A percentile compares a stretch with the other conserved stretches of the same genome.
phyloP scores from a whole-genome alignment of 2,888 invertebrate species.

The Plebejus melissa region DNA sequence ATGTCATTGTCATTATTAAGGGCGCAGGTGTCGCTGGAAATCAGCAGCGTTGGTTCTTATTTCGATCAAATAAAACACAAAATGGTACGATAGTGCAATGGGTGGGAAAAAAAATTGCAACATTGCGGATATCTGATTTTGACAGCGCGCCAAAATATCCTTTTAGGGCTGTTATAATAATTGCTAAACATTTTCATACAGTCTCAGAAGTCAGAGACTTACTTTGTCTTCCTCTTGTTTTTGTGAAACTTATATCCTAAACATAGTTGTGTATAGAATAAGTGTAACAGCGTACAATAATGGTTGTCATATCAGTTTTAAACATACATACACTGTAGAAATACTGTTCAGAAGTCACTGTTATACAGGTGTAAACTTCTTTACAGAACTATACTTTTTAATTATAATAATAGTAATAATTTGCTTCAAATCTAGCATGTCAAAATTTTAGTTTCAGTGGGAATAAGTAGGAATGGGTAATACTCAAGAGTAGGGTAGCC shows the following conservation, averaged over 20 bases:
- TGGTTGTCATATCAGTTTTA: conserved; percentile 1
- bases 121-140: not conserved
- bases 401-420: not conserved
- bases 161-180: not conserved
- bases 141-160: not conserved
- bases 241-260: not conserved
- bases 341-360: not conserved
- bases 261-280: not conserved
- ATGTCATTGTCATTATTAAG: not conserved
- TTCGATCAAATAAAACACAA: too few species aligned
- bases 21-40: too few species aligned
- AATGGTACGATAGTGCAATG: too few species aligned
- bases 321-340: not conserved
- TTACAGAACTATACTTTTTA: not conserved
- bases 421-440: not conserved
- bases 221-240: conserved; percentile 18
- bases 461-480: not conserved
- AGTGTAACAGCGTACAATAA: conserved; percentile 10
- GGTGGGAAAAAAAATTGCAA: not conserved
- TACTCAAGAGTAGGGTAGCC: not conserved
- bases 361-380: not conserved
- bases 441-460: not conserved
- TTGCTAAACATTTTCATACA: not conserved
- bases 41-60: too few species aligned
- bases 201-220: conserved; percentile 21